Evolutionary conservation across 2,113 vertebrate species (phyloP).

Genomic region (Pan paniscus): DNA sequence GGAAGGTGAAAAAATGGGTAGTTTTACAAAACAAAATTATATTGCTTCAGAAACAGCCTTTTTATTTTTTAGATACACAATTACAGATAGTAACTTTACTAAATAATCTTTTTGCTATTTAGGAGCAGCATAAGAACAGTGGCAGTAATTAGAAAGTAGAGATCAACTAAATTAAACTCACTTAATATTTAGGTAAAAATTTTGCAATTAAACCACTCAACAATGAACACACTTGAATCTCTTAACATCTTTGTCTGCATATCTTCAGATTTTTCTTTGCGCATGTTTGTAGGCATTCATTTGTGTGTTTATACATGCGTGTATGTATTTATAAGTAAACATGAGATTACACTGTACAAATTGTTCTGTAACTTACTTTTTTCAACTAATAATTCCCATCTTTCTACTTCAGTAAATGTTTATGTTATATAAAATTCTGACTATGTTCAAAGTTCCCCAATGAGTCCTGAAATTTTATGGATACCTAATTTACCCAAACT

Average conservation of each 20-base stretch:
- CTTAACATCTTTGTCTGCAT: neutral
- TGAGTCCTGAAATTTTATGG: neutral
- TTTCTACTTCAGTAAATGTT: neutral
- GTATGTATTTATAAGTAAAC: neutral
- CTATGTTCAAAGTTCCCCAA: neutral
- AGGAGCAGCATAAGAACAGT: neutral
- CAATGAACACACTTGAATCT: neutral
- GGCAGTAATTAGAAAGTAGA: neutral
- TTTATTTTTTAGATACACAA: neutral
- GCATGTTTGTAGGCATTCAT: neutral
- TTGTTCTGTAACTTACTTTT: neutral
- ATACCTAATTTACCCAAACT: neutral
- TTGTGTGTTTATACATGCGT: neutral
- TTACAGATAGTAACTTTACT: neutral
- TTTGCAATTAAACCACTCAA: neutral
- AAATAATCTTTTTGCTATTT: neutral
- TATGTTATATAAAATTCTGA: neutral
- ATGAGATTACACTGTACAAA: neutral
- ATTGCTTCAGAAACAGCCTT: neutral
- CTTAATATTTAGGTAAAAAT: neutral
- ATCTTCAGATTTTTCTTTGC: neutral
- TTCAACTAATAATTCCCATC: neutral
- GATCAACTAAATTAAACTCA: neutral
- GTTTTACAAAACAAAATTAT: neutral
- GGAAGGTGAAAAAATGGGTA: neutral